Percentiles rank a stretch among this genome's conserved stretches.
Conservation (phyloP, 2,888 invertebrate genomes). For the Ormyrus labotus region DNA sequence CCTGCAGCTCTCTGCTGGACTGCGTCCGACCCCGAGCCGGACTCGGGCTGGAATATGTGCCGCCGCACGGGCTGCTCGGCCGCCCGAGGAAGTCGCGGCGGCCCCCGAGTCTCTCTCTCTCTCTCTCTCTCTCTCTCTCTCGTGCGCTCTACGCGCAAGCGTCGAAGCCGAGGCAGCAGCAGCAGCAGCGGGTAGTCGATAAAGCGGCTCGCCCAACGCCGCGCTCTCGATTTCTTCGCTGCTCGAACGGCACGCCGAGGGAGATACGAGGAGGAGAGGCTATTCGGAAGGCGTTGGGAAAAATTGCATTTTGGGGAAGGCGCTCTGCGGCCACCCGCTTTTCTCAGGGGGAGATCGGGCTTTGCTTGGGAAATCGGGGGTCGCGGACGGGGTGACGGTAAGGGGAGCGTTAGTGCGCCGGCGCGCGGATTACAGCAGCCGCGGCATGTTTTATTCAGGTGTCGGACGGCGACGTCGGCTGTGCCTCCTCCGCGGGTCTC, state of each 20-base stretch:
- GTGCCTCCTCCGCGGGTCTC: not conserved
- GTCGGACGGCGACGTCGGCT: slow-evolving; percentile 8
- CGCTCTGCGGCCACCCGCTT: too few relatives aligned
- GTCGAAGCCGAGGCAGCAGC: not conserved
- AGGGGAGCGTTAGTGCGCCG: slow-evolving; percentile 9
- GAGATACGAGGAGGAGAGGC: too few relatives aligned
- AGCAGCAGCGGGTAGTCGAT: slow-evolving; percentile 22
- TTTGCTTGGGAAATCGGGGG: too few relatives aligned
- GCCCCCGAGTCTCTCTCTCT: too few relatives aligned
- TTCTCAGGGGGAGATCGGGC: too few relatives aligned
- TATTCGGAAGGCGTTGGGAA: too few relatives aligned
- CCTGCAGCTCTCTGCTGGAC: not conserved
- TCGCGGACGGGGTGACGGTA: too few relatives aligned
- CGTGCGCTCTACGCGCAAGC: not conserved
- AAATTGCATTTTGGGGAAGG: too few relatives aligned
- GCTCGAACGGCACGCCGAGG: too few relatives aligned
- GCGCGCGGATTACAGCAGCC: not conserved
- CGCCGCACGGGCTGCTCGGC: not conserved
- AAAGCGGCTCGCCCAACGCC: slow-evolving; percentile 28
- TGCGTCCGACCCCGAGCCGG: not conserved
- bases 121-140: too few relatives aligned
- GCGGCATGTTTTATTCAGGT: slow-evolving; percentile 32
- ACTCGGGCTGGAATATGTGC: not conserved
- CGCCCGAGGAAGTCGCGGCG: too few relatives aligned
- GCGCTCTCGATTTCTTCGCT: not conserved